phyloP scores from a whole-genome alignment of 1,140 invertebrate species.

The Panulirus ornatus region DNA sequence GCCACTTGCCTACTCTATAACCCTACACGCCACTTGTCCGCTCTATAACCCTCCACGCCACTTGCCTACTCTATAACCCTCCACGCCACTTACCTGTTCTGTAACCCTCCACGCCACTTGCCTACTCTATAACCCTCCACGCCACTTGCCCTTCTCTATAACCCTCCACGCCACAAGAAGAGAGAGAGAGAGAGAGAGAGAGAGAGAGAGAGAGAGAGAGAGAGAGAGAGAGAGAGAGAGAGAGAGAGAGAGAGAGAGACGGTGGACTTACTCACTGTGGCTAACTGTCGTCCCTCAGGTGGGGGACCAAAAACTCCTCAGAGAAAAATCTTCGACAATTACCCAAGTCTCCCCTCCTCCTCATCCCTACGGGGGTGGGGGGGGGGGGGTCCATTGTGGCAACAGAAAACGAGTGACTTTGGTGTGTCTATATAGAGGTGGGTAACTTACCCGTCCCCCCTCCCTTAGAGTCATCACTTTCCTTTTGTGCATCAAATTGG shows the following conservation, averaged over 20 bases:
- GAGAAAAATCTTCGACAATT: no score
- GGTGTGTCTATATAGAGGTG: no score
- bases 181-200: constrained; percentile 1
- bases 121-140: background rate
- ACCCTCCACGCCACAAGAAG: background rate
- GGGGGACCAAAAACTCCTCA: no score
- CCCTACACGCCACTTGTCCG: background rate
- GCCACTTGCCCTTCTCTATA: background rate
- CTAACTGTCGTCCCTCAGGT: no score
- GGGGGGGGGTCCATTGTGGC: no score
- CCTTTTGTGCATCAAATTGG: no score
- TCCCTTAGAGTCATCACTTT: no score
- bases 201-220: constrained; percentile 7
- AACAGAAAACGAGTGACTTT: no score
- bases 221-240: background rate
- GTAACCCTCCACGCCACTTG: background rate
- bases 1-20: background rate
- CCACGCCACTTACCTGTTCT: background rate
- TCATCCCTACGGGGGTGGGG: no score
- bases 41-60: background rate
- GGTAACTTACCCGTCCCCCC: no score
- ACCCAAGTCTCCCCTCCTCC: no score
- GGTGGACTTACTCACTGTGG: no score
- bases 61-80: background rate
- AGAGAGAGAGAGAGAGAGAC: background rate